Evolutionary conservation across 1,140 invertebrate species (phyloP).

Genomic region (Ceratina calcarata): DNA sequence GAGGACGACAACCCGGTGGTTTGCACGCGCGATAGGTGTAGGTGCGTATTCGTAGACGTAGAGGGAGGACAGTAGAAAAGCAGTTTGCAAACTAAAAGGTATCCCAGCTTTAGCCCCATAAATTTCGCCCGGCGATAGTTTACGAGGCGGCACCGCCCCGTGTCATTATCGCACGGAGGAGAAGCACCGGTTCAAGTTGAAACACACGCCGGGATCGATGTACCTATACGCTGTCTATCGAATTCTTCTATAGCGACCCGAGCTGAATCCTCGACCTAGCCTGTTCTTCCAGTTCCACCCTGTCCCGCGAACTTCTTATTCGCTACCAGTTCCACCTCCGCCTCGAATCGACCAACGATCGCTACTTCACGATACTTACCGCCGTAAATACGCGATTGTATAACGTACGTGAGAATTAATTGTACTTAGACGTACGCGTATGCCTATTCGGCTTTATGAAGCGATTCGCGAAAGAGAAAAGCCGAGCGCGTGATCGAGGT

Average conservation of each 20-base stretch:
- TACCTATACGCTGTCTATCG: conserved; percentile 42
- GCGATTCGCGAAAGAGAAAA: not conserved
- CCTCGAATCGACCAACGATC: too few species aligned
- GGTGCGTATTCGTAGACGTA: conserved; percentile 50
- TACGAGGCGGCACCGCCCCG: conserved; percentile 73
- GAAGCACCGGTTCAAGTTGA: conserved; percentile 32
- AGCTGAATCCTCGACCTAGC: conserved; percentile 6
- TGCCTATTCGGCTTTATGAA: not conserved
- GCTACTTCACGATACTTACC: too few species aligned
- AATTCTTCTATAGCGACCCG: conserved; percentile 5
- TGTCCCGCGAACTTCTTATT: not conserved
- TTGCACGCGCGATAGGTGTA: conserved; percentile 35
- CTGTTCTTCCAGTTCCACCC: conserved; percentile 27
- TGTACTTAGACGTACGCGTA: too few species aligned
- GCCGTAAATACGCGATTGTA: too few species aligned
- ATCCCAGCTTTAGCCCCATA: conserved; percentile 70
- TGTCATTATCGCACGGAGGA: conserved; percentile 72
- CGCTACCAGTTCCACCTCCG: too few species aligned
- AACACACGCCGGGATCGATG: conserved; percentile 8
- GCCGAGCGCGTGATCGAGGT: conserved; percentile 16
- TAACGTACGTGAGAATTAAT: too few species aligned
- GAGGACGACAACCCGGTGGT: conserved; percentile 46
- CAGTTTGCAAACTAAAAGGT: conserved; percentile 47
- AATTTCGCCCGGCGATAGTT: conserved; percentile 73
- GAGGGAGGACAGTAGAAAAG: conserved; percentile 25